Base-by-base conservation (phyloP, 2,888 invertebrate genomes). In the Vannuccia rotundouncinata region DNA sequence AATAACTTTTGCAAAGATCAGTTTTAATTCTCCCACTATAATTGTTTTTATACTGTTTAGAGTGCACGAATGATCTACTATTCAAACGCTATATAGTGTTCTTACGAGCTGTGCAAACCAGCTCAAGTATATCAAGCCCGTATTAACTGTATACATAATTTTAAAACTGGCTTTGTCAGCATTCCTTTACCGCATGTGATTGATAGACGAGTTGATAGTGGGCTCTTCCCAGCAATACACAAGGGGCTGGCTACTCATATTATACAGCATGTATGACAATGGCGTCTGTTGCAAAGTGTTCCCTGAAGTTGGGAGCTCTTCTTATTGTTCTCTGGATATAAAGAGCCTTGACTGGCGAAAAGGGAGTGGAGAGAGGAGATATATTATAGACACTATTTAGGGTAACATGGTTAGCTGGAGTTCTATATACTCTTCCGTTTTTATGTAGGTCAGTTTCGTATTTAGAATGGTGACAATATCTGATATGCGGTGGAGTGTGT, bases 281-380 rank as follows among this genome's bases (percentile, higher is more conserved):
- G 66, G 66, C 66, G 66, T 66, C 66, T 66, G 66, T 66, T 5
- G 66, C 66, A 22, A 66, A 66, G 66, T 66, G 22, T 27, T 66
- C 66, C 13, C 17, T 66, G 17, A 22, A 22, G 22, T 5, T 45
- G 45, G 17, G 45, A 13, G 17, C 45, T 5, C 5, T n/a, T n/a
- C n/a, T 45, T 45, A 45, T 45, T 45, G 45, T 45, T 45, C 45
- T 45, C 45, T 45, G 45, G 45, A 45, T 5, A 45, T 45, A 45
- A 45, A 17, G 45, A 45, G 45, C 5, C 45, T n/a, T n/a, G n/a
- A n/a, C n/a, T n/a, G n/a, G n/a, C n/a, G n/a, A n/a, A n/a, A n/a
- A n/a, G n/a, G n/a, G n/a, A n/a, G n/a, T n/a, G n/a, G n/a, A n/a
- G n/a, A n/a, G n/a, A n/a, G n/a, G n/a, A n/a, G n/a, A n/a, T n/a